Base-by-base conservation (phyloP, 1,140 invertebrate species). In the Drosophila novamexicana region DNA sequence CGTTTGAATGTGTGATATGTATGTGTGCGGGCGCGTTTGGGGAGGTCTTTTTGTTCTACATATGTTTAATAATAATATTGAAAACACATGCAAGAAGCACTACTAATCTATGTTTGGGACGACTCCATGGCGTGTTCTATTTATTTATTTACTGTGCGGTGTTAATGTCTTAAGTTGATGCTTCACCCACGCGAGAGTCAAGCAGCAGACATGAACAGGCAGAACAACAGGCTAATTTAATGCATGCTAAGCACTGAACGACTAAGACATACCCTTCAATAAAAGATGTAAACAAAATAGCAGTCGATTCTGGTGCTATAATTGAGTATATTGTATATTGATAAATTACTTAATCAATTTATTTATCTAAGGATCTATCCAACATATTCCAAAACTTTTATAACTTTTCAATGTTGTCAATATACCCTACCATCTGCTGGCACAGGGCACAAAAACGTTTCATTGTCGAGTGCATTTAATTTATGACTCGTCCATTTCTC, bases 391-490 rank as follows among this genome's bases (percentile, higher is more conserved):
- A 29, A 29, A 29, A 29, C 22, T n/a, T 12, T n/a, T 7, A 1
- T 16, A 7, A 34, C 10, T 7, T 37, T 22, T 22, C 2, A 3
- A 22, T 22, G 3, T 22, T 22, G 22, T 22, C 7, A 16, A 34
- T 36, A 61, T 29, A 59, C 70, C 70, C 64, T 1, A 12, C 36
- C 10, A 14, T 1, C n/a, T 9, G 0, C 1, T 22, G n/a, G 2
- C 16, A 40, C 0, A 47, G 56, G 40, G 42, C 61, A 81, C 14
- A 32, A 54, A 71, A 78, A 69, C 64, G 77, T 75, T 77, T 81
- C 68, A 62, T 78, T 79, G 71, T 79, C 71, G 67, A 79, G 78
- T 86, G 82, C 79, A 85, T 85, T 76, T 76, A 70, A 85, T 82
- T 85, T 79, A 85, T 75, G 62, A 45, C 36, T 42, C 37, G 53